Conservation (phyloP, 64 coral and sea anemone species). For the Actinia equina region DNA sequence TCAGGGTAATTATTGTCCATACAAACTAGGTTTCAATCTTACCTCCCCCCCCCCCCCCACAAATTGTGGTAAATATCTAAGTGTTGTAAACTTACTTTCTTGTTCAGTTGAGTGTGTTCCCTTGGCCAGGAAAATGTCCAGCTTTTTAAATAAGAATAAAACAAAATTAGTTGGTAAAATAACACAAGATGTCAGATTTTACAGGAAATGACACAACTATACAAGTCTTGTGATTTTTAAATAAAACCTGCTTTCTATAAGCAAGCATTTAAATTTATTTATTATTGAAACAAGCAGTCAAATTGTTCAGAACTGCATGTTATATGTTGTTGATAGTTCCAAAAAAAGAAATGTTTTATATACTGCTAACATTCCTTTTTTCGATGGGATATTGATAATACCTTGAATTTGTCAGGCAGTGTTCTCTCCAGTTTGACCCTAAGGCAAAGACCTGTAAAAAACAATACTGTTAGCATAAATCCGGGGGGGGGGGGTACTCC, state of each 20-base stretch:
- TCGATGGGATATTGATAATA: slow-evolving; percentile 14
- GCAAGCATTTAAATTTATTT: too few species aligned
- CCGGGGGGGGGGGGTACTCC: too few species aligned
- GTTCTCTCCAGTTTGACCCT: slow-evolving; percentile 85
- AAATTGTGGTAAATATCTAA: too few species aligned
- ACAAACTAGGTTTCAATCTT: too few species aligned
- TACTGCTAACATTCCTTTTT: not conserved
- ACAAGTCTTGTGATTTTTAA: too few species aligned
- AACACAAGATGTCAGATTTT: slow-evolving; percentile 66
- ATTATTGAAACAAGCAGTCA: too few species aligned
- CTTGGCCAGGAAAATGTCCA: slow-evolving; percentile 86
- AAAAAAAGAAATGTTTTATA: too few species aligned
- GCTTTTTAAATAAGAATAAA: slow-evolving; percentile 58
- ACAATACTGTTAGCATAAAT: not conserved
- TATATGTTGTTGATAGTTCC: too few species aligned
- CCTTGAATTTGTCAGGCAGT: slow-evolving; percentile 87
- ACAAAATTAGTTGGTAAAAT: slow-evolving; percentile 11
- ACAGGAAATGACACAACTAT: not conserved
- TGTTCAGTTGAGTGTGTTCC: slow-evolving; percentile 91
- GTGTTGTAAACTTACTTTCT: slow-evolving; percentile 70
- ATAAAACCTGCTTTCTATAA: too few species aligned
- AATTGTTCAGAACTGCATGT: too few species aligned
- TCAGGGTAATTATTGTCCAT: too few species aligned
- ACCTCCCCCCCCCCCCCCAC: too few species aligned
- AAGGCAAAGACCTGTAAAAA: slow-evolving; percentile 76